Conservation (phyloP, 1,140 invertebrate genomes). For the Trichonephila clavata region DNA sequence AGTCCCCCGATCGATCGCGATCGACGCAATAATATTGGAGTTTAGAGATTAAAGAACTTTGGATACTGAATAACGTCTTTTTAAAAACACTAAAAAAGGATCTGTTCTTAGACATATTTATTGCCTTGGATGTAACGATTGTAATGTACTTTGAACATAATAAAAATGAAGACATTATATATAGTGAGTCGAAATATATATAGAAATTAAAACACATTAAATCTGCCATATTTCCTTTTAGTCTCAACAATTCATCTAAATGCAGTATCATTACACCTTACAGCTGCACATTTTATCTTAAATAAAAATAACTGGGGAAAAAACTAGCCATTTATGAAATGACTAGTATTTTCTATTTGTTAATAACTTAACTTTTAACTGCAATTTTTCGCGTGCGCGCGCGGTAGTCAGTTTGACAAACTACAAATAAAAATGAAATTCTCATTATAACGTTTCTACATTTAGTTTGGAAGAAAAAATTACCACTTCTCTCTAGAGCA, state of each 20-base stretch:
- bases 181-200: too few species aligned
- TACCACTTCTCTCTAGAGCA: background rate
- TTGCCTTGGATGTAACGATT: too few species aligned
- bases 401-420: background rate
- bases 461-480: background rate
- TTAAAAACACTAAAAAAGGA: too few species aligned
- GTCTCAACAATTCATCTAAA: background rate
- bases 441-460: background rate
- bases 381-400: background rate
- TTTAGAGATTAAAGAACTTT: too few species aligned
- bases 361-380: background rate
- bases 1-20: too few species aligned
- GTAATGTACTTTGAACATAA: too few species aligned
- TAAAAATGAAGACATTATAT: too few species aligned
- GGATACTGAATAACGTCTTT: too few species aligned
- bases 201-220: background rate
- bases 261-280: background rate
- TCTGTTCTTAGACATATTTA: too few species aligned
- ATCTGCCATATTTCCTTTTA: background rate
- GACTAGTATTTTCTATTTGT: background rate
- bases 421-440: background rate
- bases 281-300: background rate
- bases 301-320: too few species aligned
- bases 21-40: too few species aligned
- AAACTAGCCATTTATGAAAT: background rate